Evolutionary conservation across 2,113 vertebrate genomes (phyloP), one percentile per base, ranked within the genome.

Genomic region (Bubalus kerabau): DNA sequence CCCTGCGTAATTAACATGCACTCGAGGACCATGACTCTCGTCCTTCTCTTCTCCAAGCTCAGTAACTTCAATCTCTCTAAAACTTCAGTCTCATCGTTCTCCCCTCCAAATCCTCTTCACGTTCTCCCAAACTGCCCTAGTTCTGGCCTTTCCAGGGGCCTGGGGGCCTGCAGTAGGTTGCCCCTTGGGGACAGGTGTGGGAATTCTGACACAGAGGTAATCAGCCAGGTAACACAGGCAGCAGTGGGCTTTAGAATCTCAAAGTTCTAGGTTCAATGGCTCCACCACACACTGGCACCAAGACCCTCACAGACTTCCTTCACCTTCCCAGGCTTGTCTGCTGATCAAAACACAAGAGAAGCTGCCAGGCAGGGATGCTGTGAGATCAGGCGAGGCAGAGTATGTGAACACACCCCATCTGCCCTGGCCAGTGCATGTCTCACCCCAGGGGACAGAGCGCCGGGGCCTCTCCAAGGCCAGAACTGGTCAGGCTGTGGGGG

Each of bases 361-460:
- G 17, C 3, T 19, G 13, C 56, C 46, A 26, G 21, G 4, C 19
- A 2, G 32, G 28, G 10, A 15, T 50, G 36, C 28, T 7, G 0
- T 1, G 6, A 32, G 54, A 60, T 36, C 52, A 28, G 2, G 17
- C 1, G 24, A 89, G n/a, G 21, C 48, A 17, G n/a, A 40, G 28
- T 16, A 8, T 1, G 14, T 12, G 36, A 46, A n/a, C 12, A 23
- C 12, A 7, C n/a, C 60, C 83, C 57, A 32, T 26, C 84, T 48
- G 13, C 46, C 71, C 87, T 59, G 46, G 52, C n/a, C 62, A 30
- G 50, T 17, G 16, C 4, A 32, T 0, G 5, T 40, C 56, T 43
- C 32, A 8, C 12, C 89, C 48, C 50, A 46, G 56, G 32, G 52
- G 30, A n/a, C n/a, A 7, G 1, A 14, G 16, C 5, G 7, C 15